Evolutionary conservation across 92 coral and sea anemone genomes (phyloP).

Genomic region (Epizoanthus stellaris): DNA sequence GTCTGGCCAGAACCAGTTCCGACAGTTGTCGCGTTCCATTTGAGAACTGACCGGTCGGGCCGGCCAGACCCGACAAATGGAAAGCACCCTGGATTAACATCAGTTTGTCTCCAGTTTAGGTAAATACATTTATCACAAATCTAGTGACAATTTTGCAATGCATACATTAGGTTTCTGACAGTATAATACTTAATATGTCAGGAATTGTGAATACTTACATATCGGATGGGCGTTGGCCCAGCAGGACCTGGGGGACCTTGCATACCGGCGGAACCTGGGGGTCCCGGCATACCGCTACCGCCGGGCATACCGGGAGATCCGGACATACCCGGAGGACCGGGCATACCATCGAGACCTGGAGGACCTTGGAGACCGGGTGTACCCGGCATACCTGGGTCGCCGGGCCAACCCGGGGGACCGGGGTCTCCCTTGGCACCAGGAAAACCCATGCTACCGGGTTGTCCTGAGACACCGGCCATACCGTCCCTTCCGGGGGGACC

Average conservation of each 20-base stretch:
- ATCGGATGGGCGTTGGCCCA: conserved; percentile 99
- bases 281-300: conserved; percentile 99
- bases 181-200: background rate
- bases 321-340: conserved; percentile 98
- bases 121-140: too few species aligned
- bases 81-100: too few species aligned
- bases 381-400: conserved; percentile 96
- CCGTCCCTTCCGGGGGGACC: conserved; percentile 99
- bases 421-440: conserved; percentile 96
- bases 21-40: too few species aligned
- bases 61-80: too few species aligned
- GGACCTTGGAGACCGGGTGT: conserved; percentile 98
- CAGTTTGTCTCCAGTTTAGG: too few species aligned
- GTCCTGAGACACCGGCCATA: conserved; percentile 96
- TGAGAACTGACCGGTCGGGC: too few species aligned
- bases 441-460: conserved; percentile 94
- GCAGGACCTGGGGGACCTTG: conserved; percentile 95
- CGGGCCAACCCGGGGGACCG: conserved; percentile 94
- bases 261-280: conserved; percentile 91
- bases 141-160: too few species aligned
- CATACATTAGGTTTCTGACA: too few species aligned
- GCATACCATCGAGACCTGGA: conserved; percentile 98
- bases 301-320: conserved; percentile 99
- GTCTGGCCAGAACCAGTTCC: too few species aligned
- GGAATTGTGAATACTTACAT: conserved; percentile 79